Conservation (phyloP, 2,888 invertebrate genomes). For the Lasioglossum leucozonium region DNA sequence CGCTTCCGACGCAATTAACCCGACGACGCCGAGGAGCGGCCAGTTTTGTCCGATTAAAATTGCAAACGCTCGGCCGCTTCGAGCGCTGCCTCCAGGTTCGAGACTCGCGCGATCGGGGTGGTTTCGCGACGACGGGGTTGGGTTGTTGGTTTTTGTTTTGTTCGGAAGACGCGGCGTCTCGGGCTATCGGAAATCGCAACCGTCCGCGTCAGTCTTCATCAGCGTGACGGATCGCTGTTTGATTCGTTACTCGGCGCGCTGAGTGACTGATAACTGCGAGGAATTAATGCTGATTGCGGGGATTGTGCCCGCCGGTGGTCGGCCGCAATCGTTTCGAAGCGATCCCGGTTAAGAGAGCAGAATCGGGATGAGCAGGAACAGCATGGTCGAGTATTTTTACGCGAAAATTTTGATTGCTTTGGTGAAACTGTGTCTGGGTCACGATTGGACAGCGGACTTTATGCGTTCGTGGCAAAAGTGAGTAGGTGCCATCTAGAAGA, state of each 20-base stretch:
- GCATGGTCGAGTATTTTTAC: background rate
- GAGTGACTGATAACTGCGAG: background rate
- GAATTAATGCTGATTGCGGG: background rate
- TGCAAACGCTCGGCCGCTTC: conserved; percentile 16
- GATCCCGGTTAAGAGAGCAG: background rate
- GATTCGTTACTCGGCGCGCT: background rate
- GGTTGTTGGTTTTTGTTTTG: too few relatives aligned
- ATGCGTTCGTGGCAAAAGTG: too few relatives aligned
- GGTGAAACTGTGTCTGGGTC: too few relatives aligned
- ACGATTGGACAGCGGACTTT: too few relatives aligned
- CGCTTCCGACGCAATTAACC: conserved; percentile 35
- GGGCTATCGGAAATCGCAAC: background rate
- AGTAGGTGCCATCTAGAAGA: too few relatives aligned
- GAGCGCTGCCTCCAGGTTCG: background rate
- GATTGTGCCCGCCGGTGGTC: background rate
- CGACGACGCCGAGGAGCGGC: conserved; percentile 8
- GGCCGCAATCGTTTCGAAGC: background rate
- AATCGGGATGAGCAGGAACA: background rate
- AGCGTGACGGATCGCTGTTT: background rate
- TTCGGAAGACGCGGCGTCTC: conserved; percentile 1
- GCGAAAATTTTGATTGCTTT: background rate
- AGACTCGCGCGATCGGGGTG: background rate
- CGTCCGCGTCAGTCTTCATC: background rate
- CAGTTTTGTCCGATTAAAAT: conserved; percentile 33
- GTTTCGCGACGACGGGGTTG: too few relatives aligned